Evolutionary conservation across 2,797 vertebrate species (phyloP).

Genomic region (Macropus fuliginosus): DNA sequence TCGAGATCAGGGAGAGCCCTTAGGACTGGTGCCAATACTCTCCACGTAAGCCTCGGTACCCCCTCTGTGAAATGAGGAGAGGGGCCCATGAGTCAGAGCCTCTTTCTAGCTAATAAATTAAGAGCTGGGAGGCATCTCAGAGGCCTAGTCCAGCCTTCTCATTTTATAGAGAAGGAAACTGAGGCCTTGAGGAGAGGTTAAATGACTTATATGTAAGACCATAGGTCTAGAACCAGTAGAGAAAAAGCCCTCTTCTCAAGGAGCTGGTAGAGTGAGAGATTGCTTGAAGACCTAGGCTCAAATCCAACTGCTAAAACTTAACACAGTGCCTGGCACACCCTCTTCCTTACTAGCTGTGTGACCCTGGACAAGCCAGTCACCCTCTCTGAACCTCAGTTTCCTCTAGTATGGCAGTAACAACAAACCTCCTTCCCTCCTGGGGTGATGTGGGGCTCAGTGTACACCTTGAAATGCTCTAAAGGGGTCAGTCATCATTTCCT

Average conservation of each 20-base stretch:
- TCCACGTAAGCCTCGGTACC: neutral
- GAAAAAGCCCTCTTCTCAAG: neutral
- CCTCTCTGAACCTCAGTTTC: neutral
- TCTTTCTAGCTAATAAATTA: neutral
- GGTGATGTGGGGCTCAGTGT: neutral
- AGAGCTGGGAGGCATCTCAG: neutral
- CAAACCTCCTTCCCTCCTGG: neutral
- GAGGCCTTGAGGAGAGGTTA: neutral
- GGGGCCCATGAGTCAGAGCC: neutral
- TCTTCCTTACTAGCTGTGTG: neutral
- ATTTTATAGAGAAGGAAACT: neutral
- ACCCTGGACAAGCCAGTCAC: neutral
- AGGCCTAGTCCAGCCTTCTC: neutral
- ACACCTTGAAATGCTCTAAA: neutral
- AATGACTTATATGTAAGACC: neutral
- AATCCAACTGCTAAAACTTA: neutral
- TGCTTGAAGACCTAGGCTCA: neutral
- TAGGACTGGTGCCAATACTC: neutral
- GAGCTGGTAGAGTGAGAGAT: neutral
- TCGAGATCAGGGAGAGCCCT: neutral
- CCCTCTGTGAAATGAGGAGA: neutral
- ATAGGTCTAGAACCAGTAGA: neutral
- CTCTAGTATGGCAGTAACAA: neutral
- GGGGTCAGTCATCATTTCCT: neutral
- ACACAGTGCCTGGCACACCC: neutral